Evolutionary conservation across 2,888 invertebrate species (phyloP), one percentile per base, ranked within the genome.

Genomic region (Euplagia quadripunctaria): DNA sequence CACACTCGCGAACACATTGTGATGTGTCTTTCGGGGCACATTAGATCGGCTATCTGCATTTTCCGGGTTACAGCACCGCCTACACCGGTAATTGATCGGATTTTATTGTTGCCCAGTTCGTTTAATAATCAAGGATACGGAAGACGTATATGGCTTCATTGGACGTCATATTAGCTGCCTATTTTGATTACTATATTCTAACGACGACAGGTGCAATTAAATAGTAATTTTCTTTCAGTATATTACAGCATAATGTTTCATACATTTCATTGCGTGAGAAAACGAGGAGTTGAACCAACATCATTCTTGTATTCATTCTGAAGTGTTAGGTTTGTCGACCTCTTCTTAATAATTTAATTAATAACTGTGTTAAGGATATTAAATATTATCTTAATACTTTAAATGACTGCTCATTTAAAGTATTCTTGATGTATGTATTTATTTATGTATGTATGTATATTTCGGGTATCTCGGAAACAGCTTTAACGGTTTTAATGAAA

Each of bases 1-100:
- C 85, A 86, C 79, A 82, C 80, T 83, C 73, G 80, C 83, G 73
- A 80, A 81, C 78, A 78, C 79, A 83, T 42, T 81, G 74, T 74
- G 76, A 81, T 73, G 76, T 51, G 31, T 64, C 74, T 78, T 71
- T 46, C 42, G 49, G 68, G 75, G 72, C 69, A 78, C 75, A 74
- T 77, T 75, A 76, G 79, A 65, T 61, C 65, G 42, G 58, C 67
- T 75, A 75, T 72, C 73, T 63, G 70, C 42, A 51, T 82, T 82
- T 83, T 74, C 80, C 83, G 73, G 76, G 71, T 64, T 81, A 73
- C 61, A 31, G 64, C 51, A 65, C 64, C 79, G 68, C 78, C 76
- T 69, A 77, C 74, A 55, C 61, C 61, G 46, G 64, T 79, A 79
- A 77, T 79, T 72, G 70, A 69, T 52, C 65, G 73, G 63, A 74